Evolutionary conservation across 2,888 invertebrate species (phyloP), one percentile per base, ranked within the genome.

Genomic region (Autographa pulchrina): DNA sequence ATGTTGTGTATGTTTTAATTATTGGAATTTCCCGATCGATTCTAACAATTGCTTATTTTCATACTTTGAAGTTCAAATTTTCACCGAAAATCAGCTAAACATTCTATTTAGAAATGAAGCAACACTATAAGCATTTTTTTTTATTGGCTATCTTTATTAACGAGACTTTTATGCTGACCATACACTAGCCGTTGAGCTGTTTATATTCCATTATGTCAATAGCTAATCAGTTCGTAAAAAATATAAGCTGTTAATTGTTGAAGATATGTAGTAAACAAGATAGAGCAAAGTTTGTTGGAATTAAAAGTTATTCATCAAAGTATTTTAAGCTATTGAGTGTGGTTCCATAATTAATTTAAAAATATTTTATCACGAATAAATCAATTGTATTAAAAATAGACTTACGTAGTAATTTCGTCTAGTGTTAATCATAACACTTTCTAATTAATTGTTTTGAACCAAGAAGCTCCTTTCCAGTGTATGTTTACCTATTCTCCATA

Each of bases 1-100:
- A 70, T 75, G 65, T 63, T 65, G 31, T 52, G 9, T 18, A 38
- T 38, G 13, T 68, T 38, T 8, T 65, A 64, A 73, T 70, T 67
- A 56, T 31, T 11, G 52, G 54, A 78, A 72, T 61, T 65, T 70
- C 64, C 59, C 68, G 68, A 68, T 32, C 59, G 52, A 41, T 38
- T 9, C 38, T 11, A 38, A 38, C 38, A 38, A 38, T 38, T 38
- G 38, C 38, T 38, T 38, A 38, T 38, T 38, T 38, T 38, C 38
- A 38, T 11, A 38, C 11, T 38, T 38, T 2, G 35, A 66, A 67
- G 64, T 62, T 20, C 2, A 20, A 48, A 13, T 65, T 59, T 25
- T 35, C 68, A 43, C 63, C 41, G 65, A 65, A 60, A 65, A 65
- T 62, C 54, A 63, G 65, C 71, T 31, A 48, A 48, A 48, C 16